Evolutionary conservation across 64 coral and sea anemone species (phyloP).

Genomic region (Montipora sp.): DNA sequence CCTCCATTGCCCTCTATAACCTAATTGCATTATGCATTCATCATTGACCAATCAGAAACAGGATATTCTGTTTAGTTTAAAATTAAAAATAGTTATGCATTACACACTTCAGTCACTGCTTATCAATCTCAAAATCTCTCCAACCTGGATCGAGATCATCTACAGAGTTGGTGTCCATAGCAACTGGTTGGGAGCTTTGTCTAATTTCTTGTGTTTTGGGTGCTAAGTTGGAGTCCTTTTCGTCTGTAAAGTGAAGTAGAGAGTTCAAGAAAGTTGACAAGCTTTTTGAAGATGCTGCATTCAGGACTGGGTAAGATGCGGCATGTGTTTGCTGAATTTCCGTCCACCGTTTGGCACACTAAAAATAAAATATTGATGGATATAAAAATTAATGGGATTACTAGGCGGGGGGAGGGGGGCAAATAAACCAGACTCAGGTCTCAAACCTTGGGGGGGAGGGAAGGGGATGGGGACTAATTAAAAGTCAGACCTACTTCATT

Average conservation of each 20-base stretch:
- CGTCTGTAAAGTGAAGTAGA: constrained; percentile 42
- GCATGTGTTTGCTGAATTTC: constrained; percentile 60
- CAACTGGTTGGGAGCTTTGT: neutral
- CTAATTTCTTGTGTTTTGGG: neutral
- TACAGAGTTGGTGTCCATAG: neutral
- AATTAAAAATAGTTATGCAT: no score
- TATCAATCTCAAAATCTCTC: neutral
- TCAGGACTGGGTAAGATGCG: neutral
- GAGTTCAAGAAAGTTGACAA: constrained; percentile 69
- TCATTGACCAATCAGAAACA: no score
- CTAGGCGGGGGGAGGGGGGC: no score
- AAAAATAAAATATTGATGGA: neutral
- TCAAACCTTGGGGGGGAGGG: no score
- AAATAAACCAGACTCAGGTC: no score
- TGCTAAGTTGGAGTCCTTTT: neutral
- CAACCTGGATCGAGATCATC: neutral
- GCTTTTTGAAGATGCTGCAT: constrained; percentile 24
- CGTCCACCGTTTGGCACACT: constrained; percentile 88
- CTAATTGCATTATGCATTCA: no score
- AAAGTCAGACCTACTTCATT: no score
- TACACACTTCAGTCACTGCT: neutral
- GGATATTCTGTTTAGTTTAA: no score
- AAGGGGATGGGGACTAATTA: no score
- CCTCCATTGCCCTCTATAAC: no score
- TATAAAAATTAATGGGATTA: no score